Evolutionary conservation across 2,888 invertebrate genomes (phyloP).

Genomic region (Lasioglossum vierecki): DNA sequence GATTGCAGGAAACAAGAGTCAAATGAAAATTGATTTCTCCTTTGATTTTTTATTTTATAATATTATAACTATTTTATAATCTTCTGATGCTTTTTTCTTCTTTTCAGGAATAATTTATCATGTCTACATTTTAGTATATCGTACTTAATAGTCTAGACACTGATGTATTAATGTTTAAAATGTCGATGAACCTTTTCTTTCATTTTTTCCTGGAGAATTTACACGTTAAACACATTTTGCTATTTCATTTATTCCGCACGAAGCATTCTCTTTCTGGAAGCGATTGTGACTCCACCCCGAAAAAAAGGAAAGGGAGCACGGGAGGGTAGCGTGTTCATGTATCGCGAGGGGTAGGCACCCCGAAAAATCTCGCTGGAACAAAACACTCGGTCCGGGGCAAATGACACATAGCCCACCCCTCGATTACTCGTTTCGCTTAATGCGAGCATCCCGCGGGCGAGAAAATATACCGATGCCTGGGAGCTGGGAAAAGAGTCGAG

Average conservation of each 20-base stretch:
- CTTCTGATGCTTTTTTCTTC: too few species aligned
- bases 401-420: slow-evolving; percentile 48
- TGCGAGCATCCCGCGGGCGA: slow-evolving; percentile 25
- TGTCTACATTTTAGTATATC: too few species aligned
- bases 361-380: slow-evolving; percentile 59
- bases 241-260: not conserved
- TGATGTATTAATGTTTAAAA: too few species aligned
- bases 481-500: slow-evolving; percentile 1
- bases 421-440: slow-evolving; percentile 42
- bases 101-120: too few species aligned
- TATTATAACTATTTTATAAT: too few species aligned
- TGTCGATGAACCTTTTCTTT: too few species aligned
- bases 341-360: slow-evolving; percentile 29
- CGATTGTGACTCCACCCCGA: not conserved
- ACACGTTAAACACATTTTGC: not conserved
- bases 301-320: not conserved
- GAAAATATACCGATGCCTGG: slow-evolving; percentile 22
- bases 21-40: too few species aligned
- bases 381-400: slow-evolving; percentile 57
- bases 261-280: not conserved
- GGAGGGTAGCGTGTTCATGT: not conserved
- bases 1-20: too few species aligned
- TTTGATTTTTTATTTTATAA: too few species aligned
- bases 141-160: too few species aligned
- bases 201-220: too few species aligned